Percentiles rank a stretch among this genome's conserved stretches.
Conservation (phyloP, 2,888 invertebrate genomes). For the Anoplius nigerrimus region DNA sequence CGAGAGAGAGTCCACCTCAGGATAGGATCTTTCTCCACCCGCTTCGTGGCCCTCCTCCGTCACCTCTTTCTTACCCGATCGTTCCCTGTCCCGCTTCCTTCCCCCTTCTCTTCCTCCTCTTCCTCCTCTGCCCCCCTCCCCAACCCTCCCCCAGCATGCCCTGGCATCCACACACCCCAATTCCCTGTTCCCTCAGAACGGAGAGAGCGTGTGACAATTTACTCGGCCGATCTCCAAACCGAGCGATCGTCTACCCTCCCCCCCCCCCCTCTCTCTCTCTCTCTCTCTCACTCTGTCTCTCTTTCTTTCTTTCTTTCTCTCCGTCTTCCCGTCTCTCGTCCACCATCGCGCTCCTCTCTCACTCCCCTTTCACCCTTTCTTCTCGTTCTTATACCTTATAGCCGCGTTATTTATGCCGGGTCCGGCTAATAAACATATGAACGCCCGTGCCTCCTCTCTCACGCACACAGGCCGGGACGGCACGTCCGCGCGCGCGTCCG, state of each 20-base stretch:
- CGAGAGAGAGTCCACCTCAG: constrained; percentile 52
- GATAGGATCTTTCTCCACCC: constrained; percentile 70
- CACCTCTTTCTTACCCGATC: constrained; percentile 52
- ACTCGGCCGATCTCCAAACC: constrained; percentile 71
- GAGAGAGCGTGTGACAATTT: constrained; percentile 74
- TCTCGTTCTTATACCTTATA: constrained; percentile 70
- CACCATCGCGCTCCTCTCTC: constrained; percentile 34
- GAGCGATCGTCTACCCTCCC: constrained; percentile 45
- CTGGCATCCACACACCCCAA: constrained; percentile 54
- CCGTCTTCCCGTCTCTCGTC: constrained; percentile 17
- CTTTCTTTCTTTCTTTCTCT: too few relatives aligned
- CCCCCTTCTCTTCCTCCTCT: constrained; percentile 38
- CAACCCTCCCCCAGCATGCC: constrained; percentile 22
- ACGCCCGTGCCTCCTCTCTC: constrained; percentile 71
- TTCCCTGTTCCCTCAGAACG: constrained; percentile 64
- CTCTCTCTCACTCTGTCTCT: constrained; percentile 42
- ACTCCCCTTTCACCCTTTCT: constrained; percentile 59
- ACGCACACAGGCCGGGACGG: constrained; percentile 45
- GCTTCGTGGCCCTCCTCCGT: constrained; percentile 52
- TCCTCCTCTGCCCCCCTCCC: constrained; percentile 25
- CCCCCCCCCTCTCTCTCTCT: constrained; percentile 37
- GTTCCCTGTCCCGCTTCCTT: constrained; percentile 25
- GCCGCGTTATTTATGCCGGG: constrained; percentile 74
- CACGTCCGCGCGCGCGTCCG: constrained; percentile 23
- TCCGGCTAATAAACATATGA: constrained; percentile 75